Evolutionary conservation across 2,888 invertebrate genomes (phyloP), one percentile per base, ranked within the genome.

Genomic region (Sisyra terminalis): DNA sequence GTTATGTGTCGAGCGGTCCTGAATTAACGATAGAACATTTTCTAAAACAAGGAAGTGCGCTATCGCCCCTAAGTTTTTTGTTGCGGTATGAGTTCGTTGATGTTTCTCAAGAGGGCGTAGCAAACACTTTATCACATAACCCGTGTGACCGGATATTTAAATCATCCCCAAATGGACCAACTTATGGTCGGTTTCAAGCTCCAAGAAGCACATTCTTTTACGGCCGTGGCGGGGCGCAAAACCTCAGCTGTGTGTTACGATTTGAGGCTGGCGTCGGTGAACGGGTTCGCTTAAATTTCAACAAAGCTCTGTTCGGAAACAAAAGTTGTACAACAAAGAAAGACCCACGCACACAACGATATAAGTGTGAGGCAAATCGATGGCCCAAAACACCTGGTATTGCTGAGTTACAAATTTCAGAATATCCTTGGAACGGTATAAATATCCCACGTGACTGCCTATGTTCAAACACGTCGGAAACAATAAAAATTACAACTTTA

Each of bases 11-110:
- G 6, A 71, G 73, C 15, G 77, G 78, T 7, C 68, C 78, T n/a
- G 78, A 83, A 46, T 64, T 86, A 41, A 81, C 83, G 6, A 72
- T 86, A 46, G 70, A 82, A 48, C 83, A 83, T 64, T 75, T 77
- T 52, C 68, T 83, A 30, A 73, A 76, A 35, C 80, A 80, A 57
- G 82, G 82, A n/a, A 83, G 81, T 45, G 81, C 83, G 3, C 64
- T 85, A 39, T 82, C 81, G 57, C 83, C 83, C 2, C 76, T 83
- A 43, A 71, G 78, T 50, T 86, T 86, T 57, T 70, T 80, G 32
- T 70, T 86, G 3, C 74, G 81, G 41, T 87, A 85, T 61, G 87
- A 87, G 61, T 87, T 87, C 56, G 81, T 87, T 14, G 84, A 85
- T 58, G 70, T 76, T 37, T 72, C 75, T 47, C 73, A 75, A 55